Percentiles rank a stretch among this genome's conserved stretches.
phyloP scores from a whole-genome alignment of 2,113 vertebrate genomes.

The Oenanthe melanoleuca region DNA sequence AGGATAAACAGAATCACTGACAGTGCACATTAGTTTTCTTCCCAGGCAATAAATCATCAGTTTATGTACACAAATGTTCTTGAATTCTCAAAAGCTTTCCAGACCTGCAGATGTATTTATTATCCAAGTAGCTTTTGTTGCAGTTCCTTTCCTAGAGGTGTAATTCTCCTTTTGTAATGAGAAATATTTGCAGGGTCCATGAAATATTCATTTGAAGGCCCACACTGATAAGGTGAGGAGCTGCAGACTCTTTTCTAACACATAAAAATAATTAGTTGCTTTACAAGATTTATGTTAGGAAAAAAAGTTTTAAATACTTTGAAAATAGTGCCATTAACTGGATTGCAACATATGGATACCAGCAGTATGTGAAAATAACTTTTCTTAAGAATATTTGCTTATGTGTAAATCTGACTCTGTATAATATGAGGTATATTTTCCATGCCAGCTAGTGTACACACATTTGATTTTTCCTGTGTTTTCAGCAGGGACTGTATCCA shows the following conservation, averaged over 20 bases:
- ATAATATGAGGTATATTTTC: not conserved
- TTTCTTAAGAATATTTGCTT: constrained; percentile 1
- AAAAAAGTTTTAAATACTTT: constrained; percentile 31
- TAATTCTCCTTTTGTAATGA: constrained; percentile 52
- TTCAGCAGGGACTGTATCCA: not conserved
- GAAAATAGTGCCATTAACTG: not conserved
- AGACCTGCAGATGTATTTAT: constrained; percentile 15
- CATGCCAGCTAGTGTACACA: not conserved
- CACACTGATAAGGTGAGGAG: not conserved
- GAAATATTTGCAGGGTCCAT: constrained; percentile 5
- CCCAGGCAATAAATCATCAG: constrained; percentile 51
- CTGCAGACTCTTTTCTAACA: not conserved
- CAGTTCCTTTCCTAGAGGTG: not conserved
- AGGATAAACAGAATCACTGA: constrained; percentile 46
- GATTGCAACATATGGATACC: not conserved
- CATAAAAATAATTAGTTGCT: constrained; percentile 58
- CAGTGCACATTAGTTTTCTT: constrained; percentile 46
- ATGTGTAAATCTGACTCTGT: not conserved
- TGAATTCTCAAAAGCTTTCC: constrained; percentile 47
- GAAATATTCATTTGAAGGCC: constrained; percentile 20
- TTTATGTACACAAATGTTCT: constrained; percentile 44
- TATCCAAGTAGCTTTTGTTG: constrained; percentile 25
- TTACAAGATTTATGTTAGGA: constrained; percentile 52
- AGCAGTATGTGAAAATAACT: not conserved
- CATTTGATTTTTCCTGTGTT: not conserved